phyloP scores from a whole-genome alignment of 2,113 vertebrate species.

The Manacus vitellinus region DNA sequence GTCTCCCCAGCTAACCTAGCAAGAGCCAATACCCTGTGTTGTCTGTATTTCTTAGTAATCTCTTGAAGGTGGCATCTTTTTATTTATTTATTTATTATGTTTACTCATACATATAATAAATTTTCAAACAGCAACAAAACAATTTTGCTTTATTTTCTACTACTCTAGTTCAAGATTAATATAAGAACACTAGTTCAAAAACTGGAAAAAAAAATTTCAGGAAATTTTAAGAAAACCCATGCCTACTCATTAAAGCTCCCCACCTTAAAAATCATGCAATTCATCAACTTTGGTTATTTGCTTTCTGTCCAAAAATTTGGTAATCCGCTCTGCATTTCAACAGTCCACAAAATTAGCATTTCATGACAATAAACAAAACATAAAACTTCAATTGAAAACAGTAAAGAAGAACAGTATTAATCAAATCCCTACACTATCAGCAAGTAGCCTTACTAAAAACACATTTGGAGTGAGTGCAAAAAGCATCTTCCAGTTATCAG shows the following conservation, averaged over 20 bases:
- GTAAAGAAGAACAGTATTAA: not conserved
- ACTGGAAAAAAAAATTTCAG: not conserved
- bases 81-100: not conserved
- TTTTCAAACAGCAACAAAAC: not conserved
- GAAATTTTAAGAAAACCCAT: not conserved
- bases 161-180: not conserved
- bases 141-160: not conserved
- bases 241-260: not conserved
- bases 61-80: not conserved
- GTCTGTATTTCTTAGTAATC: not conserved
- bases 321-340: not conserved
- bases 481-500: not conserved
- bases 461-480: fast-evolving
- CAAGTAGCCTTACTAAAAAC: not conserved
- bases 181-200: not conserved
- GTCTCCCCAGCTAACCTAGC: not conserved
- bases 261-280: not conserved
- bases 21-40: not conserved
- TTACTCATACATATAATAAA: not conserved
- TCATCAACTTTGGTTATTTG: not conserved
- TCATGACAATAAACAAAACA: not conserved
- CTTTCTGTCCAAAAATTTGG: not conserved
- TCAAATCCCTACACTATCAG: not conserved
- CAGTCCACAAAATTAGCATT: not conserved
- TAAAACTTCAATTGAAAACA: not conserved